phyloP scores from a whole-genome alignment of 1,140 invertebrate genomes.

The Drosophila leontia region DNA sequence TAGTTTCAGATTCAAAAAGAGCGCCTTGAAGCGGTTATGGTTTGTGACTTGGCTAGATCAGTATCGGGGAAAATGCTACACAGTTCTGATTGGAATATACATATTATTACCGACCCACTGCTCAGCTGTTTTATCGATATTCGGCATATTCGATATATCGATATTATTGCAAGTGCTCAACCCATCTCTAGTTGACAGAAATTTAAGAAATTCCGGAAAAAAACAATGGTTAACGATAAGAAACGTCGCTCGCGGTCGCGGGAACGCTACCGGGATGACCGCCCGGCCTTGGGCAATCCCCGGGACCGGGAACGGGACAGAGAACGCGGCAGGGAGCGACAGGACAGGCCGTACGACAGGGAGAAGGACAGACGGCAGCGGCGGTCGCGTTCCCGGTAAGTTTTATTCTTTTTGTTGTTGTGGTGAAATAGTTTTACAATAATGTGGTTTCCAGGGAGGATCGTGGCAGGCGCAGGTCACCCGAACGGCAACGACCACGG shows the following conservation, averaged over 20 bases:
- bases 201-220: not conserved
- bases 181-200: too few species aligned
- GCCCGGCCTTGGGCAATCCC: slow-evolving; percentile 33
- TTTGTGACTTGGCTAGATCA: too few species aligned
- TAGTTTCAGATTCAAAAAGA: not conserved
- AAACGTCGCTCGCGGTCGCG: slow-evolving; percentile 86
- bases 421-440: not conserved
- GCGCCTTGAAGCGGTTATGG: not conserved
- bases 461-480: slow-evolving; percentile 76
- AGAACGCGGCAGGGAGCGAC: slow-evolving; percentile 62
- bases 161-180: too few species aligned
- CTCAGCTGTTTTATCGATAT: slow-evolving; percentile 13
- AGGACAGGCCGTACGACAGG: slow-evolving; percentile 51
- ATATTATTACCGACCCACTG: too few species aligned
- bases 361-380: slow-evolving; percentile 77
- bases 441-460: slow-evolving; percentile 45
- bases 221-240: slow-evolving; percentile 86
- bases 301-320: slow-evolving; percentile 57
- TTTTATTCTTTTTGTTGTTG: not conserved
- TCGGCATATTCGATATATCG: too few species aligned
- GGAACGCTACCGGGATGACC: slow-evolving; percentile 82
- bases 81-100: too few species aligned
- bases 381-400: slow-evolving; percentile 70
- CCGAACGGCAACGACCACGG: slow-evolving; percentile 56
- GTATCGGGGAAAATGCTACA: too few species aligned